phyloP scores from a whole-genome alignment of 2,888 invertebrate species.

The Anodontia alba region DNA sequence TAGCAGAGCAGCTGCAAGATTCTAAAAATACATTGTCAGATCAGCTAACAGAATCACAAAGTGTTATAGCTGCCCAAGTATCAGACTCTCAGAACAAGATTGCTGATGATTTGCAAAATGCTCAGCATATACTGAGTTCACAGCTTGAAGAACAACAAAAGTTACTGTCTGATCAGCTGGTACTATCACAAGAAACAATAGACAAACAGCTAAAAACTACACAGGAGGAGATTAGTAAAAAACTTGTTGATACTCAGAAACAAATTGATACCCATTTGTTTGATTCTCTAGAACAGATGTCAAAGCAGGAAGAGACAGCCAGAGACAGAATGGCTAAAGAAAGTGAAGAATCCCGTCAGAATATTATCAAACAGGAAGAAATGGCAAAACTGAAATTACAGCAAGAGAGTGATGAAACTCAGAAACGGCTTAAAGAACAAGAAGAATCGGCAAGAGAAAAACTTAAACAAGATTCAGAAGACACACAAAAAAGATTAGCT shows the following conservation, averaged over 20 bases:
- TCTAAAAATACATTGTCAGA: conserved; percentile 37
- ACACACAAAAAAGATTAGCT: conserved; percentile 48
- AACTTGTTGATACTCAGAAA: conserved; percentile 51
- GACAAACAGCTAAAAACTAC: conserved; percentile 49
- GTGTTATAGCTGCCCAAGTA: conserved; percentile 37
- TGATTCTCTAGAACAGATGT: conserved; percentile 48
- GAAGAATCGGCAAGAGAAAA: conserved; percentile 53
- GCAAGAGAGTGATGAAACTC: conserved; percentile 58
- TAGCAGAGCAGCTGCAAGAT: conserved; percentile 46
- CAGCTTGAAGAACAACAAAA: conserved; percentile 54
- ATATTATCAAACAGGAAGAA: conserved; percentile 50
- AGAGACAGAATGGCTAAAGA: conserved; percentile 49
- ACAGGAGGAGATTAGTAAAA: conserved; percentile 52
- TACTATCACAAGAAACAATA: conserved; percentile 43
- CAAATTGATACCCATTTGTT: conserved; percentile 51
- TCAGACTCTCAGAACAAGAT: conserved; percentile 35
- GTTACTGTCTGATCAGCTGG: conserved; percentile 43
- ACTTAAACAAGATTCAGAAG: conserved; percentile 49
- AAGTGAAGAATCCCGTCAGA: conserved; percentile 51
- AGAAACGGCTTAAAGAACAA: conserved; percentile 43
- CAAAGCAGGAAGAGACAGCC: conserved; percentile 45
- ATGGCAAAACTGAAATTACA: conserved; percentile 41
- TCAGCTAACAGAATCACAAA: conserved; percentile 50
- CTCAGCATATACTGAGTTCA: conserved; percentile 41
- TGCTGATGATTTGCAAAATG: conserved; percentile 43